Conservation (phyloP, 2,113 vertebrate species). For the Platichthys flesus region DNA sequence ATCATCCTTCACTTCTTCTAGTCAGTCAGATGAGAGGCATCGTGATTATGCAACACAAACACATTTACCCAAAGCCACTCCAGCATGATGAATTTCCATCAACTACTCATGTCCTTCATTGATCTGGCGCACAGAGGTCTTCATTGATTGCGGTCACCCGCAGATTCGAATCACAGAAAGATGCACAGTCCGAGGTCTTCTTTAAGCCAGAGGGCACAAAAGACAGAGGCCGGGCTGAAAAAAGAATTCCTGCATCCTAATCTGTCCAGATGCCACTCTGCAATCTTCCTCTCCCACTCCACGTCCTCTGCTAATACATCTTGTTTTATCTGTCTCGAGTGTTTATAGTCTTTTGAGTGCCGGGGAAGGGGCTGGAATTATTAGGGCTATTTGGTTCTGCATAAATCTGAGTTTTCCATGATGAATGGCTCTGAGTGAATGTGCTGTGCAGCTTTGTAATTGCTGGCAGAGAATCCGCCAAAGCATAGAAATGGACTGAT, state of each 20-base stretch:
- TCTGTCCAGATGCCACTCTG: slow-evolving; percentile 40
- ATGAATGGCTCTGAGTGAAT: slow-evolving; percentile 58
- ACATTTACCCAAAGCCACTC: slow-evolving; percentile 9
- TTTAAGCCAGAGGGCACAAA: slow-evolving; percentile 22
- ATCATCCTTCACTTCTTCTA: slow-evolving; percentile 27
- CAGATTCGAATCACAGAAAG: slow-evolving; percentile 61
- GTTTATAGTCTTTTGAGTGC: slow-evolving; percentile 47
- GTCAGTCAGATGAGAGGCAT: background rate
- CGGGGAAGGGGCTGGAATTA: slow-evolving; percentile 41
- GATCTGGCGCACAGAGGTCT: slow-evolving; percentile 56
- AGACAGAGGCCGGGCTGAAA: slow-evolving; percentile 45
- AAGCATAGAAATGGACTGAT: slow-evolving; percentile 59
- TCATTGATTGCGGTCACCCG: slow-evolving; percentile 61
- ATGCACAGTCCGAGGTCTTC: slow-evolving; percentile 35
- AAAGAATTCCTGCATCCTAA: slow-evolving; percentile 30
- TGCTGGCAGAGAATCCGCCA: slow-evolving; percentile 53
- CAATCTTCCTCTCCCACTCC: slow-evolving; percentile 3
- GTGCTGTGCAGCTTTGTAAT: slow-evolving; percentile 36
- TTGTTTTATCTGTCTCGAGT: slow-evolving; percentile 36
- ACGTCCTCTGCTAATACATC: slow-evolving; percentile 27
- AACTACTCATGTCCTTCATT: slow-evolving; percentile 57
- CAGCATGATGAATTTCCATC: slow-evolving; percentile 46
- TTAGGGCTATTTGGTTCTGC: slow-evolving; percentile 54
- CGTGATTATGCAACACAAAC: slow-evolving; percentile 32
- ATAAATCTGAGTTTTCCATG: slow-evolving; percentile 68